Base-by-base conservation (phyloP, 64 coral and sea anemone species). In the Trachythela sp. region DNA sequence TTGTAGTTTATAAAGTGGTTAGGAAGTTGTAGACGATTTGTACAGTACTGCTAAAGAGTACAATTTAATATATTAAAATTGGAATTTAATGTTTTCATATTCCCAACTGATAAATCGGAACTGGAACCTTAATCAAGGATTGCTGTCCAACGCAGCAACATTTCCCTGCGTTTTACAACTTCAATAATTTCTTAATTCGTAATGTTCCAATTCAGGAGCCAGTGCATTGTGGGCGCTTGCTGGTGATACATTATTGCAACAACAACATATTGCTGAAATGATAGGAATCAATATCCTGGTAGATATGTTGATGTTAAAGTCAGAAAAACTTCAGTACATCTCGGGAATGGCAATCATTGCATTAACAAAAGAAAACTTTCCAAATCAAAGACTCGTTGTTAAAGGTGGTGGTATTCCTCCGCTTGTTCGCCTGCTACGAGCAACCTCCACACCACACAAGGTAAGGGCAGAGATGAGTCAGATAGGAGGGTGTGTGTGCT, bases 391-490 rank as follows among this genome's bases (percentile, higher is more conserved):
- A 37, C 37, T 80, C 15, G 75, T 80, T 39, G 75, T 80, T 17
- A 80, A 80, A 80, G 75, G 75, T 37, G 75, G 75, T 17, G 75
- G 75, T n/a, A 88, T 99, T 2, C 89, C 89, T 40, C 95, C 95
- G 29, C 77, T 99, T 17, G 93, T 99, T 32, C 90, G 95, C 40
- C 58, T 99, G 2, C 48, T 99, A n/a, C 76, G 95, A 67, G 90
- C 95, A 13, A 33, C 64, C 2, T 94, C 94, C 56, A 94, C 95
- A 0, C 94, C 95, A 87, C 90, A 94, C 88, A 94, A 94, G 95
- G 93, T 97, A 22, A 54, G 36, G 32, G 10, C 5, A 33, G 13
- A 13, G 20, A 7, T 64, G 20, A 15, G 49, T 2, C 22, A 52
- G 0, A n/a, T 64, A 0, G 56, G 22, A 45, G 42, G 42, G 42